phyloP scores from a whole-genome alignment of 1,140 invertebrate species.

The Cylas formicarius region DNA sequence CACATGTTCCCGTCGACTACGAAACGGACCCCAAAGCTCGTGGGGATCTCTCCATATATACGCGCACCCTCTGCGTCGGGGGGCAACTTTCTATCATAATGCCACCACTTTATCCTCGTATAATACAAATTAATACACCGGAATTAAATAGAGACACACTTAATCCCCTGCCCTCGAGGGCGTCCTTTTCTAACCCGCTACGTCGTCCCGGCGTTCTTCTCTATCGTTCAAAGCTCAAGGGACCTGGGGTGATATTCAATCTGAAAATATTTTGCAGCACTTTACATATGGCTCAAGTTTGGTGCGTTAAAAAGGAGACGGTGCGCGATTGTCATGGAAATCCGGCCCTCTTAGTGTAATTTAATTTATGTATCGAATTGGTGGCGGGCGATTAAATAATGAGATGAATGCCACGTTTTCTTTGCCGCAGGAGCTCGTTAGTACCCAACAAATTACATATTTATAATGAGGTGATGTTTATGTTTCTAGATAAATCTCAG shows the following conservation, averaged over 20 bases:
- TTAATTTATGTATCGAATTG: no score
- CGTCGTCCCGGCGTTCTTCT: not conserved
- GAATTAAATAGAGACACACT: constrained; percentile 35
- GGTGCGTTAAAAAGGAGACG: constrained; percentile 17
- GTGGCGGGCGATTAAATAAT: no score
- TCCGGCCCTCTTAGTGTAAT: constrained; percentile 16
- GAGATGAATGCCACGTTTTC: no score
- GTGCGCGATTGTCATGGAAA: constrained; percentile 17
- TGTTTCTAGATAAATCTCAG: no score
- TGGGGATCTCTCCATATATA: constrained; percentile 11
- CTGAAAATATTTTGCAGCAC: constrained; percentile 26
- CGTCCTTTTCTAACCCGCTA: constrained; percentile 1
- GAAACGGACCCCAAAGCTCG: constrained; percentile 17
- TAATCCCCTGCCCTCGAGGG: constrained; percentile 26
- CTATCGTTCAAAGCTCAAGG: constrained; percentile 1
- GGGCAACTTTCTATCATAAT: constrained; percentile 34
- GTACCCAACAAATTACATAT: no score
- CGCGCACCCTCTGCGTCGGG: constrained; percentile 3
- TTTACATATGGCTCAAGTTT: constrained; percentile 28
- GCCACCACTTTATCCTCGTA: constrained; percentile 35
- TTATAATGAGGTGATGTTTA: no score
- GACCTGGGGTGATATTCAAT: constrained; percentile 16
- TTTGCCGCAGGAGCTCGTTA: no score
- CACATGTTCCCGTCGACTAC: constrained; percentile 29
- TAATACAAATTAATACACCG: constrained; percentile 39